These are phyloP conservation scores for Masticophis lateralis DNA, from an alignment of 2,797 vertebrate genomes.

Conservation along the genomic window DNA sequence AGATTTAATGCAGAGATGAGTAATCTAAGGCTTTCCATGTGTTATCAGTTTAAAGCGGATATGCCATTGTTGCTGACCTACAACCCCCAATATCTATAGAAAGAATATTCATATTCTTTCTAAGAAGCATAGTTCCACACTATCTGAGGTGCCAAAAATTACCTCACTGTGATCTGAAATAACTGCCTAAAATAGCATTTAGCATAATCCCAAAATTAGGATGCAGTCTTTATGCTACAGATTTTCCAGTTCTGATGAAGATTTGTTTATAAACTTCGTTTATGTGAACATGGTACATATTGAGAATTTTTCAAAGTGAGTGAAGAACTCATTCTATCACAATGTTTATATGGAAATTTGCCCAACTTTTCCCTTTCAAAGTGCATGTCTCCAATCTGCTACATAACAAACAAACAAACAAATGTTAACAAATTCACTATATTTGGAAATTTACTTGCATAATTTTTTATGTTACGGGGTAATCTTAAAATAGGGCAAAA, in stretches of 20 bases:
- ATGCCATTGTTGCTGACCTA: neutral
- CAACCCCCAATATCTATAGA: neutral
- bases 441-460: neutral
- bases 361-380: neutral
- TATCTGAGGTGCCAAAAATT: neutral
- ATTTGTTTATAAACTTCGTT: neutral
- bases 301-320: neutral
- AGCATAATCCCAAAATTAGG: neutral
- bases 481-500: neutral
- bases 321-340: neutral
- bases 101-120: neutral
- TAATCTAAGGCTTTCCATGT: neutral
- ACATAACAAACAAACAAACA: neutral
- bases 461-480: neutral
- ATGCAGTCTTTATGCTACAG: neutral
- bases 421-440: neutral
- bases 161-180: neutral
- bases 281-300: neutral
- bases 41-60: neutral
- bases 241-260: neutral
- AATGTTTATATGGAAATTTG: neutral
- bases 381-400: neutral
- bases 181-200: neutral
- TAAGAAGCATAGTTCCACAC: neutral
- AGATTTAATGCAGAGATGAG: neutral